These are phyloP conservation scores for Cavia porcellus DNA, from an alignment of 2,113 vertebrate species.

Conservation along the genomic window DNA sequence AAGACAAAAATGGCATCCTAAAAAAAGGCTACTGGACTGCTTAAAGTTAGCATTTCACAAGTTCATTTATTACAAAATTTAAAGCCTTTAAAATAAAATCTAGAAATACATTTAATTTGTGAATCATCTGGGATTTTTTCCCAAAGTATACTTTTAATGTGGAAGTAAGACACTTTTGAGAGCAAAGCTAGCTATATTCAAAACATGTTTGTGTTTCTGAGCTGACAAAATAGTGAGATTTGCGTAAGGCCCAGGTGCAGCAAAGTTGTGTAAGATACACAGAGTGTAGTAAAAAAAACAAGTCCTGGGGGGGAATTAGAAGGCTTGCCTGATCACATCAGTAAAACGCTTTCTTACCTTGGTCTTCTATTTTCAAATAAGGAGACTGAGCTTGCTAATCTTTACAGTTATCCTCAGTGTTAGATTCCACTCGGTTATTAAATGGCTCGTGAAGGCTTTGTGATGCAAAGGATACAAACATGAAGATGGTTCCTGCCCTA, in stretches of 20 bases:
- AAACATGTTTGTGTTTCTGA: not conserved
- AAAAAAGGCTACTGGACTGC: not conserved
- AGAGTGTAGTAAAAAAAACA: not conserved
- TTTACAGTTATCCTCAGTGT: not conserved
- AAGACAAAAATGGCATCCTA: not conserved
- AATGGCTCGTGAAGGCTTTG: not conserved
- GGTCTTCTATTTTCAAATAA: not conserved
- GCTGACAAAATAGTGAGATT: not conserved
- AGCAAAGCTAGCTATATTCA: not conserved
- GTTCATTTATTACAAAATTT: conserved; percentile 29
- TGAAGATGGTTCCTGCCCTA: not conserved
- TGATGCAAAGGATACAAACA: not conserved
- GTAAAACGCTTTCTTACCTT: not conserved
- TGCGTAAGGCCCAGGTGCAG: not conserved
- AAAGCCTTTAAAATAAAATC: conserved; percentile 59
- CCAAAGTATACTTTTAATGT: not conserved
- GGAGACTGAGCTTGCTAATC: not conserved
- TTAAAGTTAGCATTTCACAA: conserved; percentile 56
- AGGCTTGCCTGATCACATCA: rapidly evolving
- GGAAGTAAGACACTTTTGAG: conserved; percentile 27
- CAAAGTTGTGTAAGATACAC: not conserved
- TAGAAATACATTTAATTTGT: conserved; percentile 60
- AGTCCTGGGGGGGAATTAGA: not conserved
- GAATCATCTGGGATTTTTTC: not conserved
- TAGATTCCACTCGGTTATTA: not conserved